Conservation (phyloP, 2,113 vertebrate genomes). For the Lamprologus lemairii region DNA sequence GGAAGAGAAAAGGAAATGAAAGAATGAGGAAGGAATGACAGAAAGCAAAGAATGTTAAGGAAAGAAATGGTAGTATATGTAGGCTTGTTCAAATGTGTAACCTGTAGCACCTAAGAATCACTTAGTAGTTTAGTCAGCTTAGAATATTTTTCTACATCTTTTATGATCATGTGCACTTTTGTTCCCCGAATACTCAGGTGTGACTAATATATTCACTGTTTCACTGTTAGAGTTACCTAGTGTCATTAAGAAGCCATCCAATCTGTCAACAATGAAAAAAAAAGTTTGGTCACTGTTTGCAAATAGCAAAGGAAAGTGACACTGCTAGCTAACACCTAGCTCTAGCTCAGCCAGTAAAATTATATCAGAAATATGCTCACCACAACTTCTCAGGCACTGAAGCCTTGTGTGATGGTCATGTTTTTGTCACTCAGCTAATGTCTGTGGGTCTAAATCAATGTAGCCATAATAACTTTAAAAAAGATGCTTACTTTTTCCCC, state of each 20-base stretch:
- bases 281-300: neutral
- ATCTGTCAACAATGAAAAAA: neutral
- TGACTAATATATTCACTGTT: neutral
- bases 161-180: neutral
- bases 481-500: neutral
- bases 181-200: neutral
- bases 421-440: neutral
- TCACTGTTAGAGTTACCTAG: neutral
- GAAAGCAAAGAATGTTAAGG: neutral
- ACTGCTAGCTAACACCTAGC: neutral
- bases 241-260: neutral
- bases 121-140: neutral
- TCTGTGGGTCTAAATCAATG: neutral
- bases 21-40: neutral
- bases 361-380: neutral
- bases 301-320: neutral
- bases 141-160: neutral
- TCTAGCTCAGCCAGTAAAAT: neutral
- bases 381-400: neutral
- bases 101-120: neutral
- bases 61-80: neutral
- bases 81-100: neutral
- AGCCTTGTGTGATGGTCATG: neutral
- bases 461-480: neutral
- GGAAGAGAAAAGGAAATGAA: neutral